Conservation (phyloP, 2,888 invertebrate species). For the Tetanocera ferruginea region DNA sequence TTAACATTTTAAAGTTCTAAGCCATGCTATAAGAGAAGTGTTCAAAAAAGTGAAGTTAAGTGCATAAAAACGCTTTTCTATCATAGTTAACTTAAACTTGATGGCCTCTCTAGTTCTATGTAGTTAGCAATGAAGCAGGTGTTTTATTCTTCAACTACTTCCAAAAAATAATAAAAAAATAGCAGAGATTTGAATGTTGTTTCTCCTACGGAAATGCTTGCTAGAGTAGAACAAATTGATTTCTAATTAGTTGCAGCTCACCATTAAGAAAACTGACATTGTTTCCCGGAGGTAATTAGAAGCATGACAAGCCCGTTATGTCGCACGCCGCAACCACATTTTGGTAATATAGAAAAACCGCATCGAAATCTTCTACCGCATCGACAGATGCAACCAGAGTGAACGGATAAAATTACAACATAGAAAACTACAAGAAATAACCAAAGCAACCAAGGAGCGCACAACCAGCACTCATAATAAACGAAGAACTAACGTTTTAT, state of each 20-base stretch:
- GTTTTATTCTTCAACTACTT: background rate
- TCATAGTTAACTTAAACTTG: background rate
- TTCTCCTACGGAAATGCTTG: background rate
- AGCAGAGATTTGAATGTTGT: background rate
- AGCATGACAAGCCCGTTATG: slow-evolving; percentile 42
- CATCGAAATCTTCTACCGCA: slow-evolving; percentile 51
- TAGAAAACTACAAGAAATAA: background rate
- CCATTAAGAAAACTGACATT: slow-evolving; percentile 55
- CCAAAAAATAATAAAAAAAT: background rate
- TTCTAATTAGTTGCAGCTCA: slow-evolving; percentile 66
- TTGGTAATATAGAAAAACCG: slow-evolving; percentile 11
- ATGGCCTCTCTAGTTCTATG: background rate
- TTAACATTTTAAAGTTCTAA: slow-evolving; percentile 43
- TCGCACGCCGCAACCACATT: slow-evolving; percentile 31
- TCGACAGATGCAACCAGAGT: slow-evolving; percentile 50
- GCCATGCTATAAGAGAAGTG: slow-evolving; percentile 51
- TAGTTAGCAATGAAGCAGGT: background rate
- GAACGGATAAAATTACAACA: slow-evolving; percentile 13
- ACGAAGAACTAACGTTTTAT: background rate
- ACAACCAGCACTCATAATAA: background rate
- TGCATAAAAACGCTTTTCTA: too few relatives aligned
- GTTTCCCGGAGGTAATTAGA: slow-evolving; percentile 23
- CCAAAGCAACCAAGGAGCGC: background rate
- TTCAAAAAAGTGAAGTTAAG: background rate
- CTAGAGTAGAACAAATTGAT: slow-evolving; percentile 60